Base-by-base conservation (phyloP, 2,888 invertebrate species). In the Drosophila stalkeri region DNA sequence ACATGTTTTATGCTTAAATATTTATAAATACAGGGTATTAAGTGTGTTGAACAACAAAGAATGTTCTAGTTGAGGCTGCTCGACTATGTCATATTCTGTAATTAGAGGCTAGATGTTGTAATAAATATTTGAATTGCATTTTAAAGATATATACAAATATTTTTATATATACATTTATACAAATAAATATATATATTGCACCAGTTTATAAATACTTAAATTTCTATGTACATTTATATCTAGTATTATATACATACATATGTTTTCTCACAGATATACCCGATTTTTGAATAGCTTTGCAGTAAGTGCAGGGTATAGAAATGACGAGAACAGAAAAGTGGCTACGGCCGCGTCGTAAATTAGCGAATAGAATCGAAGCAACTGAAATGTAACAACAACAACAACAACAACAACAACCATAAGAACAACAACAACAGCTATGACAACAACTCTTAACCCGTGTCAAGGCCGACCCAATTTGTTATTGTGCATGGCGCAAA, bases 401-500 rank as follows among this genome's bases (percentile, higher is more conserved):
- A 68, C 20, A 55, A 57, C 33, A 63, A 46, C 11, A 67, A 63
- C 59, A 72, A 75, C 64, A 18, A 43, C n/a, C n/a, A n/a, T n/a
- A 72, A 68, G 56, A 62, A 35, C n/a, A 56, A 52, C 18, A 52
- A 66, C 18, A 54, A 52, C 31, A 71, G 41, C 23, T 1, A 39
- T 6, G 51, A 56, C 33, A 71, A 72, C 67, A 72, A 76, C 64
- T 75, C 51, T 71, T 82, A 84, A 67, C 70, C 76, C 77, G 66
- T 59, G 80, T 87, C 77, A 82, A 87, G 80, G 82, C 66, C 69
- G 62, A 64, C 64, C 73, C 72, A 82, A 82, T 80, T 80, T 82
- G 81, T 80, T 70, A 63, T 60, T 62, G 69, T 60, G 56, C 16
- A 39, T 31, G 54, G 12, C 56, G 64, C 43, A 65, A 7, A 31